Conservation (phyloP, 2,888 invertebrate species). For the Tineola bisselliella region DNA sequence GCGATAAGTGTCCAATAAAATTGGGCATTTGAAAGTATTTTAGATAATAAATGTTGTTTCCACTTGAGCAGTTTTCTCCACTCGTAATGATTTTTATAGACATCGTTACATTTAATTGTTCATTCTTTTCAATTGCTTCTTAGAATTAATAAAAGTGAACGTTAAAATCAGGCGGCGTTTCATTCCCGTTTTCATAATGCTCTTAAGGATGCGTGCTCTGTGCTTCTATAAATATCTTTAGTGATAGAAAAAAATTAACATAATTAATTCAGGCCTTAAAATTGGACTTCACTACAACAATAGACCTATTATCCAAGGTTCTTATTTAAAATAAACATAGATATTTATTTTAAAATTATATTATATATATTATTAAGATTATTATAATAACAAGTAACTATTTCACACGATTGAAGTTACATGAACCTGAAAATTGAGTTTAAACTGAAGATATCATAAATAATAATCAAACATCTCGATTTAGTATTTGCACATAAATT, state of each 20-base stretch:
- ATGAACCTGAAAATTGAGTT: background rate
- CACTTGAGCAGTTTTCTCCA: conserved; percentile 3
- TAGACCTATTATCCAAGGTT: no score
- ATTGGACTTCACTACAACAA: no score
- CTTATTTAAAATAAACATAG: no score
- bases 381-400: no score
- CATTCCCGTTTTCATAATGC: no score
- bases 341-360: no score
- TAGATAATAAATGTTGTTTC: background rate
- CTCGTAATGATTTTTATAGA: conserved; percentile 3
- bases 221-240: no score
- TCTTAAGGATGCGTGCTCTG: no score
- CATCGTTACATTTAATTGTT: conserved; percentile 4
- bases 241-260: no score
- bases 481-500: conserved; percentile 25
- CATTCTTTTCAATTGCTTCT: conserved; percentile 4
- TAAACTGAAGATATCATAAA: background rate
- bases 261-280: no score
- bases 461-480: conserved; percentile 20
- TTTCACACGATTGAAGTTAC: no score
- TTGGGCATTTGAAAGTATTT: background rate
- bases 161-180: background rate
- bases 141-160: conserved; percentile 4
- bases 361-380: no score
- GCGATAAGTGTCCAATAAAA: background rate